Base-by-base conservation (phyloP, 2,888 invertebrate genomes). In the Spodoptera exigua region DNA sequence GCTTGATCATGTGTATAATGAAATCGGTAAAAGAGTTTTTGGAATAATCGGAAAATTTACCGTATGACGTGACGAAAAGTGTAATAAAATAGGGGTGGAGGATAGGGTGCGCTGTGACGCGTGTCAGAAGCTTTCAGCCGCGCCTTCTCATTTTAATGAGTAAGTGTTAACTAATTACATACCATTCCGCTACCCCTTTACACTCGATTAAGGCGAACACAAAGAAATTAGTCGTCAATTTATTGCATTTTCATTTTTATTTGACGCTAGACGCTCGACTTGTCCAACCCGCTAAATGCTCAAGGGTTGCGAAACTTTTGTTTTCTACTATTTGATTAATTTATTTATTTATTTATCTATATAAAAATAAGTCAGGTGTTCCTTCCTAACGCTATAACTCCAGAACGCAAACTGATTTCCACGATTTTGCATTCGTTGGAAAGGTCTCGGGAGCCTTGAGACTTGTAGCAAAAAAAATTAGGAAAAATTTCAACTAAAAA, bases 101-200 rank as follows among this genome's bases (percentile, higher is more conserved):
- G 27, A 9, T 1, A 4, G 16, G 37, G 44, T 27, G 37, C 32
- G 39, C 65, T 16, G n/a, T 5, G 37, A 18, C 61, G 51, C 58
- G 66, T 56, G 48, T 52, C 63, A 68, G 76, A 76, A 53, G 59
- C 76, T 59, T 63, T 70, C 46, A 59, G 37, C 18, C 32, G 10
- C 40, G 44, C 51, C 52, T 37, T 51, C 40, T 45, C 36, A 3
- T 37, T 47, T 67, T 67, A 76, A 61, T 74, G 56, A 70, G 58
- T 76, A 70, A 74, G 70, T 74, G 68, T 74, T 54, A 61, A 68
- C 74, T 74, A 75, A 75, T 75, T 75, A 61, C 47, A 74, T 52
- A 48, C 68, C 64, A 68, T 76, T 61, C 54, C 64, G 48, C 51
- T 59, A 48, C 57, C 69, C 70, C 51, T 58, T 64, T 59, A 68